phyloP scores from a whole-genome alignment of 2,888 invertebrate species.

The Drosophila vallismaia region DNA sequence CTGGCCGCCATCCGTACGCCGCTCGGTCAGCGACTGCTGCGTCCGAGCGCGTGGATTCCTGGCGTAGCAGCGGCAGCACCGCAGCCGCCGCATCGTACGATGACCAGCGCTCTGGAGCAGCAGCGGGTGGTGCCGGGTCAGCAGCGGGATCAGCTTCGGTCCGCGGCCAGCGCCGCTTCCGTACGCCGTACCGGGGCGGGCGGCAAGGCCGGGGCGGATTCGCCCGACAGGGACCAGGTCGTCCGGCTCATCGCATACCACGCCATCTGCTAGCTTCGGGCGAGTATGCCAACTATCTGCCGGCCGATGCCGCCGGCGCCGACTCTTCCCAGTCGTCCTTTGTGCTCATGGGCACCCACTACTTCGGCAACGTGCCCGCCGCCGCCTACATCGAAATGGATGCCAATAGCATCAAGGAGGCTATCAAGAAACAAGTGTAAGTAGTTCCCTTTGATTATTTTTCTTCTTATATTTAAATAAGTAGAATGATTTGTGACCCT shows the following conservation, averaged over 20 bases:
- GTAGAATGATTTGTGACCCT: no score
- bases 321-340: slow-evolving; percentile 81
- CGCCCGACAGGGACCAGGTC: slow-evolving; percentile 83
- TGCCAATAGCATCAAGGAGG: slow-evolving; percentile 89
- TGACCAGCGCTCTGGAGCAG: slow-evolving; percentile 58
- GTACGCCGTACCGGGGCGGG: slow-evolving; percentile 82
- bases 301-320: slow-evolving; percentile 80
- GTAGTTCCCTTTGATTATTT: slow-evolving; percentile 81
- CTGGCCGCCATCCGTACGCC: slow-evolving; percentile 72
- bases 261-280: slow-evolving; percentile 82
- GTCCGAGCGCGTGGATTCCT: slow-evolving; percentile 82
- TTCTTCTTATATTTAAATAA: neutral
- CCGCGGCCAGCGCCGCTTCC: slow-evolving; percentile 82
- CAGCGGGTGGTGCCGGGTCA: slow-evolving; percentile 61
- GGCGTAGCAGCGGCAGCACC: slow-evolving; percentile 82
- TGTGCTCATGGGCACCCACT: slow-evolving; percentile 84
- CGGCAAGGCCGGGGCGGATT: slow-evolving; percentile 84
- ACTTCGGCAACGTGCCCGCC: slow-evolving; percentile 83
- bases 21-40: slow-evolving; percentile 67
- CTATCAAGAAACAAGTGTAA: slow-evolving; percentile 96
- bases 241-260: slow-evolving; percentile 83
- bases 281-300: slow-evolving; percentile 79
- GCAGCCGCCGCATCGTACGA: slow-evolving; percentile 50
- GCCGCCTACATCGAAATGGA: slow-evolving; percentile 83
- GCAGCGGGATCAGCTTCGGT: slow-evolving; percentile 52